Base-by-base conservation (phyloP, 2,888 invertebrate genomes). In the Aspidiotus destructor region DNA sequence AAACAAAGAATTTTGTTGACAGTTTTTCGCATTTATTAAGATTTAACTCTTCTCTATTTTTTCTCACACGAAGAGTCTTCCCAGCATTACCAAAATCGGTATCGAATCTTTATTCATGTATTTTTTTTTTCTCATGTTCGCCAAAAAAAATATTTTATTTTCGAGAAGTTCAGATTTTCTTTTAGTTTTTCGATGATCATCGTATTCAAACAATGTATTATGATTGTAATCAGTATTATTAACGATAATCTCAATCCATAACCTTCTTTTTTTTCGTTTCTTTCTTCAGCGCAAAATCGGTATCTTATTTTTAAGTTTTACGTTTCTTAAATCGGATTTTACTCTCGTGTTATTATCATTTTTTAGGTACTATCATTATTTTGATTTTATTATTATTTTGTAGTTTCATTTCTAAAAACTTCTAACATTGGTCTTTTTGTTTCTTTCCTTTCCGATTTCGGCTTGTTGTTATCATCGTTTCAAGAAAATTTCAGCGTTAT, bases 141-240 rank as follows among this genome's bases (percentile, higher is more conserved):
- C 10, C 48, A 48, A 13, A n/a, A 48, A 13, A 48, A 11, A 48
- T 48, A 13, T 48, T 48, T 48, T 11, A 48, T 13, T 28, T 28
- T 28, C 28, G n/a, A n/a, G 48, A 13, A 13, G 48, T 48, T 48
- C 6, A 11, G 48, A 13, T 48, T 48, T 48, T 48, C n/a, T 6
- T 48, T 28, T 28, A 3, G 28, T 28, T 28, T 28, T 28, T 28
- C 5, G 28, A 28, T 28, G 28, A 28, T 28, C 28, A 28, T 28
- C 28, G 28, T 28, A 28, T 28, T 28, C 28, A 28, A 28, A 48
- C 10, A 48, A 48, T 48, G 48, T 48, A 48, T 48, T n/a, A 48
- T 48, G 48, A 48, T 48, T 48, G 48, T 48, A 13, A 48, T 48
- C 48, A 48, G 48, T 48, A 48, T 48, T 48, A 48, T 48, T 48